phyloP scores from a whole-genome alignment of 1,140 invertebrate species.

The Bombus waltoni region DNA sequence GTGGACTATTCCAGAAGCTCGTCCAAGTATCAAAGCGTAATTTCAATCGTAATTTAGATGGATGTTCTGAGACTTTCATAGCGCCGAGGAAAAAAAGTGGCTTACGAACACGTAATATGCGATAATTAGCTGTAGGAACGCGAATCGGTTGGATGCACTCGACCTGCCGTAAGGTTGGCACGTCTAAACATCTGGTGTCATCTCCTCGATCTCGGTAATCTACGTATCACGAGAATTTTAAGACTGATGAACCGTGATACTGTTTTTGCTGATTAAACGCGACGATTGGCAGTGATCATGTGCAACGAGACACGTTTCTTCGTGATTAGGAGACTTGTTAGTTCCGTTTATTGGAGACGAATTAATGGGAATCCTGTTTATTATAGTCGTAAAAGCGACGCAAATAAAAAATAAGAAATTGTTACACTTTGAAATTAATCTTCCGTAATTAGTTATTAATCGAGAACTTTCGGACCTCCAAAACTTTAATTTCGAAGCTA shows the following conservation, averaged over 20 bases:
- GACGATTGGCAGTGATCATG: background rate
- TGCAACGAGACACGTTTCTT: background rate
- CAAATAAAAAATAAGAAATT: background rate
- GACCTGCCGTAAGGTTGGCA: conserved; percentile 7
- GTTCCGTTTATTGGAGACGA: background rate
- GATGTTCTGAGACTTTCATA: background rate
- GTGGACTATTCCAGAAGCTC: background rate
- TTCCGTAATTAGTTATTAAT: too few species aligned
- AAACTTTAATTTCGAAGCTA: too few species aligned
- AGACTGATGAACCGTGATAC: background rate
- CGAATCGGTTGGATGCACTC: conserved; percentile 9
- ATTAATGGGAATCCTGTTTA: background rate
- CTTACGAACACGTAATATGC: background rate
- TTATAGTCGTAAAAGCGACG: background rate
- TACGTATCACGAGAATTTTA: background rate
- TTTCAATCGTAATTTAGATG: background rate
- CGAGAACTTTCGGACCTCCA: too few species aligned
- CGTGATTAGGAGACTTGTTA: background rate
- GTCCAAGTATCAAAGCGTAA: background rate
- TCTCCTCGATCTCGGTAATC: background rate
- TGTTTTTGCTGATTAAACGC: background rate
- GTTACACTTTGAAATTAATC: too few species aligned
- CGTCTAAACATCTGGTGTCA: conserved; percentile 13
- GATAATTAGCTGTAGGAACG: conserved; percentile 22
- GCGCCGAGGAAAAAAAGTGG: background rate